phyloP scores from a whole-genome alignment of 1,140 invertebrate genomes.

The Apolygus lucorum region DNA sequence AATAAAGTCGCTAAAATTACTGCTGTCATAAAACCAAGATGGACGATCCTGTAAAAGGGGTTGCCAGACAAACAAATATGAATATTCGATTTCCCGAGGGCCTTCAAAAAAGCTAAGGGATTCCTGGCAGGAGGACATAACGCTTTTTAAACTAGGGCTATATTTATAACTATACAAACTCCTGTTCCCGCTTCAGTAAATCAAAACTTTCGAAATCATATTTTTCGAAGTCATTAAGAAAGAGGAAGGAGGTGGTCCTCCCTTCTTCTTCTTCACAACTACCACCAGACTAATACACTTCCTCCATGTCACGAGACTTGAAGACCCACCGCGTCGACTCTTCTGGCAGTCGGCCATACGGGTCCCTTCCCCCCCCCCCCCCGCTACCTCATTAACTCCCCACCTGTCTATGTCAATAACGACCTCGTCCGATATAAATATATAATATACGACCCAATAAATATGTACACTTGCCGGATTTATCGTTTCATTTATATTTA shows the following conservation, averaged over 20 bases:
- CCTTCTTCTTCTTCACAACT: too few relatives aligned
- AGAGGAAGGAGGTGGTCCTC: background rate
- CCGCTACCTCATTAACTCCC: constrained; percentile 1
- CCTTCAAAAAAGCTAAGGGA: too few relatives aligned
- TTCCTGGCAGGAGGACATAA: background rate
- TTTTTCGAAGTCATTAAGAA: constrained; percentile 12
- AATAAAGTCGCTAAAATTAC: background rate
- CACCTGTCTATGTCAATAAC: constrained; percentile 9
- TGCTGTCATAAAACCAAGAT: background rate
- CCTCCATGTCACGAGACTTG: background rate
- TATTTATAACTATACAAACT: background rate
- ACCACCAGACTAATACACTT: constrained; percentile 5
- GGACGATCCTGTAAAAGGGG: background rate
- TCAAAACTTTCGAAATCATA: constrained; percentile 10
- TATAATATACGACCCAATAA: background rate
- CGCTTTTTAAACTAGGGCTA: constrained; percentile 8
- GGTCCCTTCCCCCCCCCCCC: background rate
- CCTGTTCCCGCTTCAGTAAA: constrained; percentile 10
- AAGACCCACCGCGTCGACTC: background rate
- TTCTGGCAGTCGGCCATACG: background rate
- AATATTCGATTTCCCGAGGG: constrained; percentile 9
- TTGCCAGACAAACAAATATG: constrained; percentile 7
- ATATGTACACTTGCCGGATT: too few relatives aligned
- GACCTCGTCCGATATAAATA: background rate
- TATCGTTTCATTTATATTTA: background rate